A percentile compares a stretch with the other conserved stretches of the same genome.
Conservation (phyloP, 1,140 invertebrate species). For the Caenorhabditis inopinata region DNA sequence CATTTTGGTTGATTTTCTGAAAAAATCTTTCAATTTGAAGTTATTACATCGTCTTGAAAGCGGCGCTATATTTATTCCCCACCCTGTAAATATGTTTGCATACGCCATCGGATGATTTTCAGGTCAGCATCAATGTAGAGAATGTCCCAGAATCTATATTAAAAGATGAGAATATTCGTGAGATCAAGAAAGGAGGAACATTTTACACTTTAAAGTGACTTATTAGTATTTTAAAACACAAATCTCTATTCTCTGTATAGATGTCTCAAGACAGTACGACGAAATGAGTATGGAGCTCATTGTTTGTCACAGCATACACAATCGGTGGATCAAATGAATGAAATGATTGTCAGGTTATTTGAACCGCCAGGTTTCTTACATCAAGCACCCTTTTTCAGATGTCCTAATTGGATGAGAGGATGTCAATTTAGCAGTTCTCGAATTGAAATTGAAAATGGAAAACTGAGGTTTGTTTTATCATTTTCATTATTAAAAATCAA, state of each 20-base stretch:
- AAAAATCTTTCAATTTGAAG: too few species aligned
- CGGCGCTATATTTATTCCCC: too few species aligned
- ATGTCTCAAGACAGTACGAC: neutral
- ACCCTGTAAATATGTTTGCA: too few species aligned
- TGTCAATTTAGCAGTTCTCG: neutral
- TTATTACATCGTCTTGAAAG: too few species aligned
- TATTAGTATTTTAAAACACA: too few species aligned
- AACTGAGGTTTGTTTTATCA: neutral
- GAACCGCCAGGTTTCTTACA: neutral
- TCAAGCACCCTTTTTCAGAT: neutral
- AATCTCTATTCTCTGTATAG: neutral
- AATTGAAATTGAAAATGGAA: neutral
- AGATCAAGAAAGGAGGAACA: slow-evolving; percentile 13
- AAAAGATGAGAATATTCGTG: neutral
- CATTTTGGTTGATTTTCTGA: too few species aligned
- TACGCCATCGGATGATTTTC: neutral
- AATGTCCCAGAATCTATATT: neutral
- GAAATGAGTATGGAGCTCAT: neutral
- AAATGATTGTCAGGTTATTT: neutral
- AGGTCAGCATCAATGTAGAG: neutral
- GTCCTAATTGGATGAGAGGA: neutral
- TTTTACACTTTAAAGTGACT: neutral
- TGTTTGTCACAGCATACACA: neutral
- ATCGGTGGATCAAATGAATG: neutral
- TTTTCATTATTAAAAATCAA: too few species aligned